phyloP scores from a whole-genome alignment of 2,797 vertebrate species.

The Gallirallus australis region DNA sequence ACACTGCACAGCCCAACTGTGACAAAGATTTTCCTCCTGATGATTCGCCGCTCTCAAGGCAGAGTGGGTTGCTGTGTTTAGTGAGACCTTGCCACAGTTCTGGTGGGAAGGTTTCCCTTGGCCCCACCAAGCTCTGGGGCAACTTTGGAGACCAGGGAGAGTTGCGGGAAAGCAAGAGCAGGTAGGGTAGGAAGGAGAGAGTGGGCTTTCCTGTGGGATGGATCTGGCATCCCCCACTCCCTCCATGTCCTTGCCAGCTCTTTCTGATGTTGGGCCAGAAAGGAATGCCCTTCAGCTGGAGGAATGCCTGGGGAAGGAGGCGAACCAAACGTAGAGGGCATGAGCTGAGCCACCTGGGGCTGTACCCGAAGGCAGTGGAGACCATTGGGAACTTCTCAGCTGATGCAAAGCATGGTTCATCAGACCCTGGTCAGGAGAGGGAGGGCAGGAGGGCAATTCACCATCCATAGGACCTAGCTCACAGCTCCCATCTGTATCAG shows the following conservation, averaged over 20 bases:
- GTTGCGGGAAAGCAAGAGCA: rapidly evolving
- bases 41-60: not conserved
- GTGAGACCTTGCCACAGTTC: not conserved
- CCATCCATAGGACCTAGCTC: not conserved
- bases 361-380: not conserved
- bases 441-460: not conserved
- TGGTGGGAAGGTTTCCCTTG: not conserved
- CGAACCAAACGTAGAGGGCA: rapidly evolving
- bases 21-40: not conserved
- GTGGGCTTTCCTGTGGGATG: rapidly evolving
- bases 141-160: not conserved
- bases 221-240: rapidly evolving
- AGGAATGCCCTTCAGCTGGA: not conserved
- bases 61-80: not conserved
- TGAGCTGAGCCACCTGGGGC: not conserved
- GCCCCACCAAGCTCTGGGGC: rapidly evolving
- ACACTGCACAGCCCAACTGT: rapidly evolving
- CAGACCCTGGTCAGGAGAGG: not conserved
- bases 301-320: not conserved
- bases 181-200: not conserved
- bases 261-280: not conserved
- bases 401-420: not conserved
- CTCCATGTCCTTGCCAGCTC: not conserved
- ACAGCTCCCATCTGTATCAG: not conserved
- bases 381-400: not conserved